Evolutionary conservation across 2,888 invertebrate genomes (phyloP).

Genomic region (Byasa hedistus): DNA sequence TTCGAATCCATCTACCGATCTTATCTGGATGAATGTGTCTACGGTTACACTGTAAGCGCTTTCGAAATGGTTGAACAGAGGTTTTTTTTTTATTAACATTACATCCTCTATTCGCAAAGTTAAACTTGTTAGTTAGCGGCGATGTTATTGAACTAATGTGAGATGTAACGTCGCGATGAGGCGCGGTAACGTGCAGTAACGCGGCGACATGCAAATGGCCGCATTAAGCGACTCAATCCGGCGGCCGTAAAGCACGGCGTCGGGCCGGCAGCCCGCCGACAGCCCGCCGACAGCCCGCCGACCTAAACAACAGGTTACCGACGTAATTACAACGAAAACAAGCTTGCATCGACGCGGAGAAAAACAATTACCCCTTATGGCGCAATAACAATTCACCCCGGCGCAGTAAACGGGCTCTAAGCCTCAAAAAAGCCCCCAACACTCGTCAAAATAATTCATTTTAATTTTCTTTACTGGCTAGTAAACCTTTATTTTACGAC

Average conservation of each 20-base stretch:
- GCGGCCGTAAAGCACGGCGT: conserved; percentile 35
- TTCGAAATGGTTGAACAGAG: too few species aligned
- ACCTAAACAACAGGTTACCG: conserved; percentile 40
- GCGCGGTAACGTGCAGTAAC: too few species aligned
- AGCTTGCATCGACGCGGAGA: conserved; percentile 48
- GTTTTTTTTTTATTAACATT: too few species aligned
- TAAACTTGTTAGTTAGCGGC: too few species aligned
- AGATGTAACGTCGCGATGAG: too few species aligned
- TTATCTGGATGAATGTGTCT: too few species aligned
- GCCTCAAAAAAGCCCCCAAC: conserved; percentile 58
- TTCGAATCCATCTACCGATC: background rate
- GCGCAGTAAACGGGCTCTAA: conserved; percentile 50
- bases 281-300: too few species aligned
- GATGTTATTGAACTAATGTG: too few species aligned
- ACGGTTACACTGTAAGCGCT: too few species aligned
- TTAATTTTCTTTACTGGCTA: conserved; percentile 79
- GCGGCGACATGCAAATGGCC: conserved; percentile 7
- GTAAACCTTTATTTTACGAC: conserved; percentile 80
- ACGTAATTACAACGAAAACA: conserved; percentile 48
- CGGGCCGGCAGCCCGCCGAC: too few species aligned
- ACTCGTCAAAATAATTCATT: conserved; percentile 81
- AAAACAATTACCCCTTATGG: conserved; percentile 68
- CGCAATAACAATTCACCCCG: conserved; percentile 66
- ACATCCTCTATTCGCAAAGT: too few species aligned
- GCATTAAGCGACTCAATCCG: conserved; percentile 32